These are phyloP conservation scores for Drosophila longiperda DNA, from an alignment of 2,888 invertebrate species.

Conservation along the genomic window DNA sequence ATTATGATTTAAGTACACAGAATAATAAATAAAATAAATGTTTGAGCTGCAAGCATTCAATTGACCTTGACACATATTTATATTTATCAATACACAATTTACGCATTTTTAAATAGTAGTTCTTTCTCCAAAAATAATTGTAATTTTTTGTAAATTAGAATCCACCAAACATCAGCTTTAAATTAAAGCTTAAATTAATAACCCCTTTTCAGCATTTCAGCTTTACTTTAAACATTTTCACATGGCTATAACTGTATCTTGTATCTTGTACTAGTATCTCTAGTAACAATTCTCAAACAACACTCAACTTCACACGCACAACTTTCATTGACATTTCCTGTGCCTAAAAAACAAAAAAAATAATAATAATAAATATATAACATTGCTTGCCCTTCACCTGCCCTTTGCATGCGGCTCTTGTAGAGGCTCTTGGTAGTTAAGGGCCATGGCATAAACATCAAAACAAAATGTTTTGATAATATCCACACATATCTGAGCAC, in stretches of 20 bases:
- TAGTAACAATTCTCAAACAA: not conserved
- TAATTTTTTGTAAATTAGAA: not conserved
- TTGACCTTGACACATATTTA: not conserved
- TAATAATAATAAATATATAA: no score
- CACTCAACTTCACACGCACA: slow-evolving; percentile 15
- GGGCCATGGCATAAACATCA: slow-evolving; percentile 40
- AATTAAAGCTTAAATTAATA: not conserved
- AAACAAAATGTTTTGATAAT: slow-evolving; percentile 44
- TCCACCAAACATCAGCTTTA: not conserved
- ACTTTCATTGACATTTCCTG: slow-evolving; percentile 71
- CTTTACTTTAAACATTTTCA: not conserved
- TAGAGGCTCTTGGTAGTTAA: slow-evolving; percentile 12
- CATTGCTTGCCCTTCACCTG: slow-evolving; percentile 14
- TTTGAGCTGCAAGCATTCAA: not conserved
- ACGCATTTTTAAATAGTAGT: not conserved
- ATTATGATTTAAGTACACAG: not conserved
- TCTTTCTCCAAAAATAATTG: not conserved
- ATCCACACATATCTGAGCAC: slow-evolving; percentile 9
- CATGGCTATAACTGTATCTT: not conserved
- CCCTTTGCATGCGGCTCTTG: slow-evolving; percentile 7
- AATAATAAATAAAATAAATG: no score
- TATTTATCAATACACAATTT: not conserved
- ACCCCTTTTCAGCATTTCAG: not conserved
- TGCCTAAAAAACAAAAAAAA: slow-evolving; percentile 42
- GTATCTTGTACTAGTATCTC: not conserved